Evolutionary conservation across 2,797 vertebrate species (phyloP), one percentile per base, ranked within the genome.

Genomic region (Eutrigla gurnardus): DNA sequence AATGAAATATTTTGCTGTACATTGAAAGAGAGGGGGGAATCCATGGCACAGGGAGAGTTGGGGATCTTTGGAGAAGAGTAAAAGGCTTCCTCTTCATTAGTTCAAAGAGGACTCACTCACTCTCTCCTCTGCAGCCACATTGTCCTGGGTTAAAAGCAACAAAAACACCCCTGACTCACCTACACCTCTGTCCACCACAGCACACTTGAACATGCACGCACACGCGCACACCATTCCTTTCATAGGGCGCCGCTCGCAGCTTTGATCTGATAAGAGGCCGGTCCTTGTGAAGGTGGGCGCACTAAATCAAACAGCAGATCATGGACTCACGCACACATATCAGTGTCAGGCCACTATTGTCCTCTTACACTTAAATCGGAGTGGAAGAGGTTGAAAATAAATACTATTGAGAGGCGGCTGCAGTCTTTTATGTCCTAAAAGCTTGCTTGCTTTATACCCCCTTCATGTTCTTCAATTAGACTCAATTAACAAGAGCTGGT

Each of bases 191-290:
- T 87, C 87, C 84, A 88, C 80, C 53, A 67, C 78, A 53, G 68
- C 70, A 65, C 64, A 64, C 72, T 42, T 42, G 45, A 35, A 54
- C 65, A 63, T 61, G n/a, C 14, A 18, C 65, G 43, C 67, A 53
- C 62, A 47, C 77, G 61, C 82, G 73, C 37, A 33, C 72, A 54
- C 65, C 5, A 4, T 70, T 70, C 80, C 86, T 90, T 92, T 91
- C 82, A 91, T 86, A 84, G 89, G 71, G 82, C 50, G 75, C 85
- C 60, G 83, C 82, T 76, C 64, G 77, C 80, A 73, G 92, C 95
- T 96, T 97, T 97, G 96, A 96, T 96, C 95, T 96, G 95, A 96
- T 94, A 95, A 96, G 95, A 93, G 95, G 90, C 89, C 91, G 90
- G 92, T 87, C 86, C 88, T 91, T 86, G 87, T 90, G 91, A 91